Evolutionary conservation across 2,797 vertebrate species (phyloP), one percentile per base, ranked within the genome.

Genomic region (Carapus acus): DNA sequence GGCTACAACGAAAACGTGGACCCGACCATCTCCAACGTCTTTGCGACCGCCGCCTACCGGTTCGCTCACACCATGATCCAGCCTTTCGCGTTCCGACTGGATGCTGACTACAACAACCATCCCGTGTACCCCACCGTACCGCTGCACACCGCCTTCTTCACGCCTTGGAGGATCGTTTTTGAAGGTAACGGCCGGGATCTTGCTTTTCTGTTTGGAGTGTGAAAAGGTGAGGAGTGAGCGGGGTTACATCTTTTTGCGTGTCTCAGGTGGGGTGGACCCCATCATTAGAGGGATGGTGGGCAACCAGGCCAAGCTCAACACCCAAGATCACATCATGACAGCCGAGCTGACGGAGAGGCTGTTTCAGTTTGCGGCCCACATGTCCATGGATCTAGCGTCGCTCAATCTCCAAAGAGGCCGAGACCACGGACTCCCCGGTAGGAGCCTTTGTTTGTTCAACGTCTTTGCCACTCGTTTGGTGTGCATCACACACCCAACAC

Each of bases 401-500:
- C 76, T 97, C 14, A 95, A 96, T 70, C 40, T 94, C 67, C 93
- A 98, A 49, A 82, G 90, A 11, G 73, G 90, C 22, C 85, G 92
- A 67, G 94, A 96, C 58, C 93, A 94, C 0, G 92, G 86, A 18
- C 68, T 93, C 34, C 91, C 90, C 49, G 91, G 92, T 94, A 86
- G 33, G 23, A 15, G 46, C 8, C 21, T 46, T 33, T 11, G 3
- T 33, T 3, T 33, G 3, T 1, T 22, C 18, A 14, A 8, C 34
- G 4, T 24, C 24, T 27, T 27, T 27, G 24, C 4, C 9, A 4
- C 9, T 3, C 41, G 46, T 19, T 8, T 19, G 19, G 29, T 34
- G 37, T 3, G 44, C 14, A 21, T 16, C 8, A n/a, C n/a, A n/a
- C n/a, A n/a, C n/a, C 23, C 24, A 27, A 5, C 9, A 27, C 24